Evolutionary conservation across 2,113 vertebrate species (phyloP), one percentile per base, ranked within the genome.

Genomic region (Ophthalmolycus amberensis): DNA sequence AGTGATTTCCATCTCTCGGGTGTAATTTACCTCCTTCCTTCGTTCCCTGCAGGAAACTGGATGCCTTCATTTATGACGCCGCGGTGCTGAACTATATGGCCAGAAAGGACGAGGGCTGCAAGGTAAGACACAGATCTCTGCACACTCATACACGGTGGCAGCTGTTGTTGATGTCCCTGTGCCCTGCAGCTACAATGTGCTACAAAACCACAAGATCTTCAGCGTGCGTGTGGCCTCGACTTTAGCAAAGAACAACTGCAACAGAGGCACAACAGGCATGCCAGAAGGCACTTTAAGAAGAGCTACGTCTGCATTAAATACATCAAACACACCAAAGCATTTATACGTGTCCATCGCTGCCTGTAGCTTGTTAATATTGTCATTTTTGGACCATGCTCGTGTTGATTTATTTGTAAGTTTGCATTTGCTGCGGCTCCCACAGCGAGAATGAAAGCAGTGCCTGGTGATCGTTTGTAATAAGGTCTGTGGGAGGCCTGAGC

Each of bases 41-140:
- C 29, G 29, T 65, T 9, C 58, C 80, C 58, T 80, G 78, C 91
- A 98, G 97, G 85, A 98, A 98, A 89, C 94, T 98, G 89, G 97
- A 98, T 5, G 97, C 97, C 75, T 98, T 98, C 94, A 98, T 98
- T 91, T 98, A 98, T 2, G 97, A 97, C 1, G 97, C 97, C 0
- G 97, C 97, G 0, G 97, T 98, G 84, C 94, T 98, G 62, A 98
- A 98, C 91, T 98, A 98, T 80, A 97, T 98, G 97, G 97, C 97
- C 42, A 95, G 97, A 25, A 97, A 98, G 85, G 97, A 97, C 7
- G 97, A 98, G 66, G 97, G 97, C 80, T 98, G 97, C 86, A 98
- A 98, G 94, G 93, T 93, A 63, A 72, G 71, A 71, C 62, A 46
- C 27, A 2, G 22, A 34, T 74, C 62, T 32, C 50, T 58, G 56